These are phyloP conservation scores for Caenorhabditis remanei DNA, from an alignment of 1,140 invertebrate species.

Conservation along the genomic window DNA sequence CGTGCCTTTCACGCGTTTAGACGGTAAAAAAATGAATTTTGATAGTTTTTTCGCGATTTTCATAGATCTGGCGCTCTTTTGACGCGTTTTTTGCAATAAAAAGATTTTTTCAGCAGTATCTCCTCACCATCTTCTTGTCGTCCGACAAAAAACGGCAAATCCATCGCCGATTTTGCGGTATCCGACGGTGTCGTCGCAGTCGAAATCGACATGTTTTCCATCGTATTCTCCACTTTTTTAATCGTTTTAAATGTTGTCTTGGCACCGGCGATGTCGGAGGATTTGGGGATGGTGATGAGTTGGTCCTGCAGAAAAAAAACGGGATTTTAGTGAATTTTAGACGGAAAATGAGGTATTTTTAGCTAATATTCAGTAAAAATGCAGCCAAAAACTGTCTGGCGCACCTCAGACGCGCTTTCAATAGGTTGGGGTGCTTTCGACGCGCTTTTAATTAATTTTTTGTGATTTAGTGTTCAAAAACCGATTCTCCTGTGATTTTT, in stretches of 20 bases:
- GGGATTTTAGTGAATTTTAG: neutral
- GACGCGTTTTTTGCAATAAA: neutral
- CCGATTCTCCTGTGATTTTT: too few species aligned
- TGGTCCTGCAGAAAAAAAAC: slow-evolving; percentile 18
- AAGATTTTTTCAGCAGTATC: neutral
- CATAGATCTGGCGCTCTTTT: neutral
- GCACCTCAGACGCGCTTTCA: too few species aligned
- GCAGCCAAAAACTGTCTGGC: too few species aligned
- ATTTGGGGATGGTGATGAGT: neutral
- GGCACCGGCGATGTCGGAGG: neutral
- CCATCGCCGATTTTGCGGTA: neutral
- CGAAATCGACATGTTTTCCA: neutral
- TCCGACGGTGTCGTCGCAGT: neutral
- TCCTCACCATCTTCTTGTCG: slow-evolving; percentile 37
- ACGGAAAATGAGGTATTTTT: too few species aligned
- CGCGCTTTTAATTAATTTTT: too few species aligned
- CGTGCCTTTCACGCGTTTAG: too few species aligned
- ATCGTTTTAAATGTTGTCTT: slow-evolving; percentile 19
- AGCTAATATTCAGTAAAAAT: too few species aligned
- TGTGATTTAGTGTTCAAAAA: neutral
- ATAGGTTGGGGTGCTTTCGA: too few species aligned
- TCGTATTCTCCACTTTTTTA: neutral
- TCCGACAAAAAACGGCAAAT: slow-evolving; percentile 35
- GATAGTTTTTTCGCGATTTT: neutral
- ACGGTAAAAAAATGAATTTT: neutral